phyloP scores from a whole-genome alignment of 2,888 invertebrate genomes.

The Mellilla xanthometata region DNA sequence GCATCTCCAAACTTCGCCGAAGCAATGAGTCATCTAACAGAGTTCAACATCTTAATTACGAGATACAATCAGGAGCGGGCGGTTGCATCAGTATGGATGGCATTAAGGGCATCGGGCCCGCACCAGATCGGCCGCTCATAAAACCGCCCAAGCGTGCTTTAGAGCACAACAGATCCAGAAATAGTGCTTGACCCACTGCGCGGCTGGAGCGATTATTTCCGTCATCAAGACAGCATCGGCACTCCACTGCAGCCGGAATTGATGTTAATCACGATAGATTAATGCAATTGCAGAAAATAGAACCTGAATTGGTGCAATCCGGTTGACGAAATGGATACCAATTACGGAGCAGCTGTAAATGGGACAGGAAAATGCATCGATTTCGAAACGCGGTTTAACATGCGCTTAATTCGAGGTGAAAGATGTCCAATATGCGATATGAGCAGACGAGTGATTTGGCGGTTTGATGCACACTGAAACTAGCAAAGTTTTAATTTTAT shows the following conservation, averaged over 20 bases:
- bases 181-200: slow-evolving; percentile 79
- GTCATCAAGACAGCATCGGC: slow-evolving; percentile 65
- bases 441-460: too few relatives aligned
- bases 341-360: background rate
- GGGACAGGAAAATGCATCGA: slow-evolving; percentile 2
- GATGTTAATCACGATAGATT: slow-evolving; percentile 53
- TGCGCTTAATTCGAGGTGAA: background rate
- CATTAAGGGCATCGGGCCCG: slow-evolving; percentile 50
- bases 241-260: slow-evolving; percentile 44
- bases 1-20: background rate
- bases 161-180: slow-evolving; percentile 72
- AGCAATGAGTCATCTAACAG: slow-evolving; percentile 15
- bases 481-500: too few relatives aligned
- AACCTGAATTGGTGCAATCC: slow-evolving; percentile 12
- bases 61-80: slow-evolving; percentile 28
- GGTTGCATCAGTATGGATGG: slow-evolving; percentile 43
- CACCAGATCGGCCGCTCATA: slow-evolving; percentile 55
- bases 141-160: slow-evolving; percentile 63
- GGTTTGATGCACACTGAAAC: too few relatives aligned
- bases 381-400: background rate
- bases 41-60: slow-evolving; percentile 25
- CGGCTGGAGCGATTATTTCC: slow-evolving; percentile 80
- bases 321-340: background rate
- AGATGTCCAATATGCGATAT: too few relatives aligned
- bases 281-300: slow-evolving; percentile 38